Percentiles rank a stretch among this genome's conserved stretches.
phyloP scores from a whole-genome alignment of 2,113 vertebrate genomes.

The Hyperoodon ampullatus region DNA sequence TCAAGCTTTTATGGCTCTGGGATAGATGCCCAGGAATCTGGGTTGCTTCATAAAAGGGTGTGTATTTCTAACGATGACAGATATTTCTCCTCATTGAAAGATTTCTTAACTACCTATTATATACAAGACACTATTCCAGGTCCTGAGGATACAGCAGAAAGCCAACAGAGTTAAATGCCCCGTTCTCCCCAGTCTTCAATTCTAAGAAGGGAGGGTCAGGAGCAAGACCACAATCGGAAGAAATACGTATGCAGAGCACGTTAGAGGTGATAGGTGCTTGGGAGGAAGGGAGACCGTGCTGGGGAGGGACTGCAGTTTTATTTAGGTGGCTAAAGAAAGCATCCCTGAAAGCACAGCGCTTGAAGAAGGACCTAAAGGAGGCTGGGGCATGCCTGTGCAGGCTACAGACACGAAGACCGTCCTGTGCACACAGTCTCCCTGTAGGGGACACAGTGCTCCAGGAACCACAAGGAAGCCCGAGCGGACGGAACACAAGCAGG shows the following conservation, averaged over 20 bases:
- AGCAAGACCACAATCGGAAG: neutral
- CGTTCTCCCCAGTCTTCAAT: neutral
- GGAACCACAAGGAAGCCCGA: neutral
- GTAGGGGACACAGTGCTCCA: neutral
- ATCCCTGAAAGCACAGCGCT: neutral
- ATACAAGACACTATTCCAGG: neutral
- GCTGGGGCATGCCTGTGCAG: neutral
- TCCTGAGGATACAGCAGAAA: neutral
- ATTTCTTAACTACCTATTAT: neutral
- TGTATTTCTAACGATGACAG: neutral
- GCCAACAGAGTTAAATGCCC: neutral
- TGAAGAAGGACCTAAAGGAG: neutral
- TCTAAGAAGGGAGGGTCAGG: neutral
- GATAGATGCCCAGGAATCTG: neutral
- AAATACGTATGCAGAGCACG: neutral
- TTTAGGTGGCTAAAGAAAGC: neutral
- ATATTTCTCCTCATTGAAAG: neutral
- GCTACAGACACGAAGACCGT: neutral
- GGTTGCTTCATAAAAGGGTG: neutral
- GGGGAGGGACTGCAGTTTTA: neutral
- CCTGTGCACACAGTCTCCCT: neutral
- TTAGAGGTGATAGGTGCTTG: neutral
- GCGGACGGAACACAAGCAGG: neutral
- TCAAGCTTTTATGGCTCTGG: neutral
- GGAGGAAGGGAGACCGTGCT: neutral